phyloP scores from a whole-genome alignment of 23 tunicate species.

The Halocynthia aurantium region DNA sequence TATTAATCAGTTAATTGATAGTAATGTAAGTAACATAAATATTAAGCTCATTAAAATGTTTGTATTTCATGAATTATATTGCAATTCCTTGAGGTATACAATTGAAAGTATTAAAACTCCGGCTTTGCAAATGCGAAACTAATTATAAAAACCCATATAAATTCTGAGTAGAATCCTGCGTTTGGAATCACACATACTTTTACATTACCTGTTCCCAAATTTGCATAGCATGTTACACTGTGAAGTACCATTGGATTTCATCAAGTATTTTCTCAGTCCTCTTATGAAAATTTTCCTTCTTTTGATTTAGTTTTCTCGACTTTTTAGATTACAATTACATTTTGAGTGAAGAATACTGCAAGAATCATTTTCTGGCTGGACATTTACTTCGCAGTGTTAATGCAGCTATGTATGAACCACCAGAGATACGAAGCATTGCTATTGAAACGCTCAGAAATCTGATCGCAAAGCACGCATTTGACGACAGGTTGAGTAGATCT shows the following conservation, averaged over 20 bases:
- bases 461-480: conserved; percentile 79
- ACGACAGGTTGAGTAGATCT: conserved; percentile 42
- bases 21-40: too few species aligned
- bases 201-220: not conserved
- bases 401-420: conserved; percentile 64
- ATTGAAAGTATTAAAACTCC: too few species aligned
- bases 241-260: not conserved
- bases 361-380: conserved; percentile 71
- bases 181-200: not conserved
- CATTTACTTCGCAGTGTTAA: conserved; percentile 59
- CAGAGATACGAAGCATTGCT: conserved; percentile 67
- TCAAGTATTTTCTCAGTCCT: too few species aligned
- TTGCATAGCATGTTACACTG: not conserved
- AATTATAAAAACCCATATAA: too few species aligned
- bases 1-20: too few species aligned
- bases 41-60: too few species aligned
- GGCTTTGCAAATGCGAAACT: too few species aligned
- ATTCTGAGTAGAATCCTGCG: too few species aligned
- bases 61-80: too few species aligned
- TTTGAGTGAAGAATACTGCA: conserved; percentile 67
- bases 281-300: too few species aligned
- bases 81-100: too few species aligned
- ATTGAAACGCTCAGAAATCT: conserved; percentile 74
- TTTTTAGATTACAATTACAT: conserved; percentile 68
- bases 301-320: too few species aligned